These are phyloP conservation scores for Chloroceryle inda DNA, from an alignment of 2,797 vertebrate species.

Conservation along the genomic window DNA sequence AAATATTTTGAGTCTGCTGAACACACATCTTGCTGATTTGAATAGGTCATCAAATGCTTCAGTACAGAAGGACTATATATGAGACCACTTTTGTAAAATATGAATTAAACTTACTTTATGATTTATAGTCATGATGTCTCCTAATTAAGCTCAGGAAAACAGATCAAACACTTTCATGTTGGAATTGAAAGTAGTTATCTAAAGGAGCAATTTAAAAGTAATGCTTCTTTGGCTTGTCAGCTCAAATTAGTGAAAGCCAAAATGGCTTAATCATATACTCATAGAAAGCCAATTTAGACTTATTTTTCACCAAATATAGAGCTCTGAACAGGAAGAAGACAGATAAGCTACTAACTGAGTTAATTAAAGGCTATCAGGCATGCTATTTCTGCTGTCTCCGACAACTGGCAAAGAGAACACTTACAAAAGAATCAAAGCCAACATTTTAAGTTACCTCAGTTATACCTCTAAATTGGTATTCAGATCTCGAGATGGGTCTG, in stretches of 20 bases:
- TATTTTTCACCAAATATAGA: conserved; percentile 63
- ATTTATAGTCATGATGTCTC: not conserved
- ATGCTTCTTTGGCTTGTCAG: conserved; percentile 70
- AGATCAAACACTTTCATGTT: conserved; percentile 54
- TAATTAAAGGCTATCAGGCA: conserved; percentile 48
- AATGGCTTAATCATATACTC: conserved; percentile 45
- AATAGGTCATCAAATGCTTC: not conserved
- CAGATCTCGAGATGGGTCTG: not conserved
- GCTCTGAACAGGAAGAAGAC: conserved; percentile 35
- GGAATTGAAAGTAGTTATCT: conserved; percentile 41
- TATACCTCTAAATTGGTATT: not conserved
- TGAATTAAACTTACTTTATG: not conserved
- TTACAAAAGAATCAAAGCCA: not conserved
- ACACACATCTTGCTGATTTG: not conserved
- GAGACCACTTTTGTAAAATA: not conserved
- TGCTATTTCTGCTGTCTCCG: not conserved
- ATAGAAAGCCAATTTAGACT: conserved; percentile 56
- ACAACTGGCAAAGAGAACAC: not conserved
- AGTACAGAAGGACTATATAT: not conserved
- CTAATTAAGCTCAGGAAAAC: conserved; percentile 50
- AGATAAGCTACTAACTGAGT: conserved; percentile 40
- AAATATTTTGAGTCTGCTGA: not conserved
- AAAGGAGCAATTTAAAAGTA: conserved; percentile 71
- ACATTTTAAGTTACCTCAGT: not conserved
- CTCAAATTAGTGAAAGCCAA: conserved; percentile 55